Percentiles rank a stretch among this genome's conserved stretches.
These are phyloP conservation scores for Rhabdomys dilectus DNA, from an alignment of 2,113 vertebrate species.

Conservation along the genomic window DNA sequence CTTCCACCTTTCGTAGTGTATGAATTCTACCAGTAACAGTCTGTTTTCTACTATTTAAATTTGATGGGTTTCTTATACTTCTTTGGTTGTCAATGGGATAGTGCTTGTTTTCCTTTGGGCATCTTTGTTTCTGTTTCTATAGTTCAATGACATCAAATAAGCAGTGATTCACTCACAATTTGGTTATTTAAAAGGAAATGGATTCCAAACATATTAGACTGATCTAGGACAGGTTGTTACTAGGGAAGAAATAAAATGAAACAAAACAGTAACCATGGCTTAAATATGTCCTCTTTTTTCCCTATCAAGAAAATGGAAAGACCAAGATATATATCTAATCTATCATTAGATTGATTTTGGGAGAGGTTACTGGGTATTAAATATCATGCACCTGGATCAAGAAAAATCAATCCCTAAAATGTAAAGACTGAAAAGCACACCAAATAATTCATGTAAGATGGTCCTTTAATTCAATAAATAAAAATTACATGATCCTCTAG, in stretches of 20 bases:
- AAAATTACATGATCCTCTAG: not conserved
- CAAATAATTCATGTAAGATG: not conserved
- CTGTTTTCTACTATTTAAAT: constrained; percentile 23
- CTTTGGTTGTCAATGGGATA: constrained; percentile 45
- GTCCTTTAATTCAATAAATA: not conserved
- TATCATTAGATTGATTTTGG: not conserved
- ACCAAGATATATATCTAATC: constrained; percentile 35
- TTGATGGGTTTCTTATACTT: not conserved
- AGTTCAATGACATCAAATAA: constrained; percentile 9
- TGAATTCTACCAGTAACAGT: constrained; percentile 58
- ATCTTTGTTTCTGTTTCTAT: constrained; percentile 45
- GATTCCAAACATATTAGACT: constrained; percentile 34
- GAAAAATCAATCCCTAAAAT: not conserved
- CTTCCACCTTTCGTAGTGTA: not conserved
- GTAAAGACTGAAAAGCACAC: not conserved
- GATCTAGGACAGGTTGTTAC: constrained; percentile 13
- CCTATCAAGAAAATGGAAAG: constrained; percentile 30
- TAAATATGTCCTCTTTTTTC: not conserved
- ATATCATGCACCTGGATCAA: not conserved
- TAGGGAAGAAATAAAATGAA: constrained; percentile 56
- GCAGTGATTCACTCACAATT: constrained; percentile 48
- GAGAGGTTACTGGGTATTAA: not conserved
- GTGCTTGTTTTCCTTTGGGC: constrained; percentile 55
- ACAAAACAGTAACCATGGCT: constrained; percentile 36
- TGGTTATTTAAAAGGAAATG: constrained; percentile 24